These are phyloP conservation scores for Neoniphon sammara DNA, from an alignment of 2,797 vertebrate species.

Conservation along the genomic window DNA sequence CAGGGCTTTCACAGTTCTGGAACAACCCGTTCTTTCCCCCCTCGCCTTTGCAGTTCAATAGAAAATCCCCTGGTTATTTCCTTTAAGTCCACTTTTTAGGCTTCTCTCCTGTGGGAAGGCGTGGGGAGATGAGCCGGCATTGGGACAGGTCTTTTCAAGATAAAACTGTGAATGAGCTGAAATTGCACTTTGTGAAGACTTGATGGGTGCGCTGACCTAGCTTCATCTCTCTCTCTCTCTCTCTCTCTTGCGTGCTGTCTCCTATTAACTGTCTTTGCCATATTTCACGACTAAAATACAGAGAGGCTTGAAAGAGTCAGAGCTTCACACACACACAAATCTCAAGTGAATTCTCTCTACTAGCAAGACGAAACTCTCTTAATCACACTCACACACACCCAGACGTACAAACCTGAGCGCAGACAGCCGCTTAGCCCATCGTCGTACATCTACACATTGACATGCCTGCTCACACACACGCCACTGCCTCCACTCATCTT, in stretches of 20 bases:
- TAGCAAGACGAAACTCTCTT: conserved; percentile 34
- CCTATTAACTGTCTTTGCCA: conserved; percentile 56
- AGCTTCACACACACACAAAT: conserved; percentile 62
- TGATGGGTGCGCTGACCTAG: conserved; percentile 74
- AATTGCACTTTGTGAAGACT: conserved; percentile 71
- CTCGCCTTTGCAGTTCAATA: conserved; percentile 51
- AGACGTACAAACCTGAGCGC: neutral
- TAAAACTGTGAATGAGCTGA: conserved; percentile 71
- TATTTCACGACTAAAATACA: conserved; percentile 61
- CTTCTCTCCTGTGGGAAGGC: conserved; percentile 48
- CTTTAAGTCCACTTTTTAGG: conserved; percentile 61
- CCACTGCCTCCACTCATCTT: neutral
- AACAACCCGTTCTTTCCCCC: conserved; percentile 38
- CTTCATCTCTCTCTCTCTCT: conserved; percentile 51
- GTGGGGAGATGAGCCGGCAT: conserved; percentile 53
- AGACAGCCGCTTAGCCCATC: conserved; percentile 11
- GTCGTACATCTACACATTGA: conserved; percentile 3
- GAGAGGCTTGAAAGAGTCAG: conserved; percentile 60
- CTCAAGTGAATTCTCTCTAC: conserved; percentile 61
- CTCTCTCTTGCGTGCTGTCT: neutral
- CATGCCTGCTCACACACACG: neutral
- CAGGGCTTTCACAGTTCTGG: conserved; percentile 43
- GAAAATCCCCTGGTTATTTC: conserved; percentile 55
- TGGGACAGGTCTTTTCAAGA: conserved; percentile 53
- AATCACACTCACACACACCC: conserved; percentile 23